A percentile compares a stretch with the other conserved stretches of the same genome.
These are phyloP conservation scores for Ptyas mucosa DNA, from an alignment of 2,113 vertebrate species.

Conservation along the genomic window DNA sequence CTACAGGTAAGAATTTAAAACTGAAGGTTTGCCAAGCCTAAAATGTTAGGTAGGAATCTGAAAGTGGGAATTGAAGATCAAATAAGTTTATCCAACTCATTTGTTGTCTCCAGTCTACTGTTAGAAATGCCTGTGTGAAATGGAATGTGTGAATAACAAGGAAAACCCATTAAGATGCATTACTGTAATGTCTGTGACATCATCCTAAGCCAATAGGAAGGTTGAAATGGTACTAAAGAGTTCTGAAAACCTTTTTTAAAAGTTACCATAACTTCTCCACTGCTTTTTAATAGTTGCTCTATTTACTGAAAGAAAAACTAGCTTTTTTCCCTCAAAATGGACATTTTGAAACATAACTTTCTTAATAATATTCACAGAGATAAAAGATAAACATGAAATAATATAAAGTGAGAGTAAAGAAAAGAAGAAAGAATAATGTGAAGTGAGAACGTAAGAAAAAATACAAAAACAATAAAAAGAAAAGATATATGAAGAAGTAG, in stretches of 20 bases:
- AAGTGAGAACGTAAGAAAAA: background rate
- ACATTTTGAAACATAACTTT: background rate
- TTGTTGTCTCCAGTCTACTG: slow-evolving; percentile 48
- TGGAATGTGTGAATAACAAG: slow-evolving; percentile 60
- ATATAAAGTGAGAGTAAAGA: background rate
- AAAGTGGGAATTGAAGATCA: slow-evolving; percentile 57
- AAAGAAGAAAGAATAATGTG: background rate
- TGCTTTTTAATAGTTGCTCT: slow-evolving; percentile 36
- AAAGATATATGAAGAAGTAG: background rate
- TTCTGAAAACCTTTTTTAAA: slow-evolving; percentile 53
- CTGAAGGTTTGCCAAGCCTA: slow-evolving; percentile 49
- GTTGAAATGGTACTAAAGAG: slow-evolving; percentile 22
- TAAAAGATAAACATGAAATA: background rate
- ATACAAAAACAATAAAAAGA: background rate
- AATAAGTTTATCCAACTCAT: slow-evolving; percentile 61
- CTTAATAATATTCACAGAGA: background rate
- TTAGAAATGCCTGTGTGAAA: slow-evolving; percentile 35
- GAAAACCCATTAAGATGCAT: slow-evolving; percentile 62
- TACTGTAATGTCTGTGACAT: slow-evolving; percentile 54
- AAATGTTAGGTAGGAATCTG: slow-evolving; percentile 48
- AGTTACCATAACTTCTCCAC: slow-evolving; percentile 20
- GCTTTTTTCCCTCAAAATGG: background rate
- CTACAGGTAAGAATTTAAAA: slow-evolving; percentile 11
- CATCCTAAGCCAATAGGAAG: slow-evolving; percentile 37
- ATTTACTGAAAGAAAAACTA: slow-evolving; percentile 23